These are phyloP conservation scores for Salvelinus sp. DNA, from an alignment of 2,113 vertebrate species.

Conservation along the genomic window DNA sequence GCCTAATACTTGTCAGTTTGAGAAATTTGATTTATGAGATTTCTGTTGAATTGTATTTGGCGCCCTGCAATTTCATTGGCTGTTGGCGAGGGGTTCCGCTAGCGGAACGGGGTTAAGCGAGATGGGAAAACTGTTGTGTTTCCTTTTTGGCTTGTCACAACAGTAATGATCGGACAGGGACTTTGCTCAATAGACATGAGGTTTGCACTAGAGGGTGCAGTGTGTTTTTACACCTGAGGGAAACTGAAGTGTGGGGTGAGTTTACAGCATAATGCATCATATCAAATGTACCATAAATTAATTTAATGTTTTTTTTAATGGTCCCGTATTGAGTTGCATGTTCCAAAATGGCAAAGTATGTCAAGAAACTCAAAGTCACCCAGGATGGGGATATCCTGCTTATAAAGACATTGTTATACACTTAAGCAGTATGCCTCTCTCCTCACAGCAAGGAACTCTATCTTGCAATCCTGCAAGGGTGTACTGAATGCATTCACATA, in stretches of 20 bases:
- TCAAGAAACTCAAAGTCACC: slow-evolving; percentile 42
- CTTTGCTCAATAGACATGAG: background rate
- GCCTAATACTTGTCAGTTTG: too few species aligned
- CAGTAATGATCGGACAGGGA: background rate
- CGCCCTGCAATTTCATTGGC: too few species aligned
- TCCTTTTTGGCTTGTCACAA: slow-evolving; percentile 1
- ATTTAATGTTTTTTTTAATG: too few species aligned
- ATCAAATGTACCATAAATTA: too few species aligned
- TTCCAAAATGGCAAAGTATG: slow-evolving; percentile 24
- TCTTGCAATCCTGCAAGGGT: slow-evolving; percentile 38
- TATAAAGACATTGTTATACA: slow-evolving; percentile 53
- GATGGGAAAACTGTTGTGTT: background rate
- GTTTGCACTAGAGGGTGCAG: background rate
- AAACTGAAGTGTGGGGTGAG: slow-evolving; percentile 26
- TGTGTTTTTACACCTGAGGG: slow-evolving; percentile 1
- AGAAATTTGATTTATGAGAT: too few species aligned
- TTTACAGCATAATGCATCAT: too few species aligned
- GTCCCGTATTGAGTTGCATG: background rate
- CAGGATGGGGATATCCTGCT: slow-evolving; percentile 51
- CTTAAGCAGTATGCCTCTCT: slow-evolving; percentile 51
- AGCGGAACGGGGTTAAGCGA: background rate
- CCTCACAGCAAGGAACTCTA: slow-evolving; percentile 43
- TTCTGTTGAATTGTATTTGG: too few species aligned
- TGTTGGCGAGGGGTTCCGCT: too few species aligned
- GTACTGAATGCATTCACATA: slow-evolving; percentile 38